Evolutionary conservation across 2,888 invertebrate genomes (phyloP).

Genomic region (Thera obeliscata): DNA sequence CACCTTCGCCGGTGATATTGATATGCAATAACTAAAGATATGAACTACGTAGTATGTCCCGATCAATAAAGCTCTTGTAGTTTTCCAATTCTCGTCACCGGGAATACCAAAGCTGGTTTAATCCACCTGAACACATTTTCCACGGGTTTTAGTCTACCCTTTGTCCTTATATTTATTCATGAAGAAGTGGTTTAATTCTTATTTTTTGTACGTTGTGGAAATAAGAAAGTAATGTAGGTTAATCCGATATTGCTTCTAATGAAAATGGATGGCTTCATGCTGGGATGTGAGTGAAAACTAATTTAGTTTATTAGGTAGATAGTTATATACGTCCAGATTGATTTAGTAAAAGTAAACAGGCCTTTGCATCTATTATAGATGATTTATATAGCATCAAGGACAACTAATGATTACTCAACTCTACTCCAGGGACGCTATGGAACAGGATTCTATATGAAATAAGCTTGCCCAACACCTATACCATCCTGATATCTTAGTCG

Average conservation of each 20-base stretch:
- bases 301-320: neutral
- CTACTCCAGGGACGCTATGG: no score
- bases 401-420: no score
- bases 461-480: no score
- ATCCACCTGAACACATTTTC: neutral
- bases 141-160: neutral
- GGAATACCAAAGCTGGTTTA: neutral
- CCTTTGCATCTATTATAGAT: no score
- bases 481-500: no score
- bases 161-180: slow-evolving; percentile 3
- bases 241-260: slow-evolving; percentile 25
- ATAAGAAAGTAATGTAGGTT: slow-evolving; percentile 13
- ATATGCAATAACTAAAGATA: neutral
- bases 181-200: slow-evolving; percentile 7
- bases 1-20: neutral
- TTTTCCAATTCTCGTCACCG: slow-evolving; percentile 7
- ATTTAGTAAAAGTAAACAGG: no score
- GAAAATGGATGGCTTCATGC: slow-evolving; percentile 32
- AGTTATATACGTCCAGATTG: no score
- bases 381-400: no score
- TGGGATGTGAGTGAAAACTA: slow-evolving; percentile 14
- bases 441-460: no score
- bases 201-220: slow-evolving; percentile 9
- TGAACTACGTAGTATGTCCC: neutral
- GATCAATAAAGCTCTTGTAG: slow-evolving; percentile 6